Evolutionary conservation across 2,888 invertebrate genomes (phyloP), one percentile per base, ranked within the genome.

Genomic region (Chrysotoxum bicinctum): DNA sequence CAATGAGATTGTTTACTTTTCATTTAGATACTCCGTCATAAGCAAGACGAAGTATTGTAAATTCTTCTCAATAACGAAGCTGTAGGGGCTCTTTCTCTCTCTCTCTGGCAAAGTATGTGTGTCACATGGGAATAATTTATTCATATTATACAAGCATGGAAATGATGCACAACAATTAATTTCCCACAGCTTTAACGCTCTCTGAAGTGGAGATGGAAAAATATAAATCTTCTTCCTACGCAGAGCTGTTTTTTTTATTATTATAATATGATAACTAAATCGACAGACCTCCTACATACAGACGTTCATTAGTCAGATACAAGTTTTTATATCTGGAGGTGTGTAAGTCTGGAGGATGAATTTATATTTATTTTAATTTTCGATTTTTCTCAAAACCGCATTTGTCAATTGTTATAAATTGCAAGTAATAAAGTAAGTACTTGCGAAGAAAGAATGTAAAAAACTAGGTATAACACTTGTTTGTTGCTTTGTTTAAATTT

Each of bases 1-100:
- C 64, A 62, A 56, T 77, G 37, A 35, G 30, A 69, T 58, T 84
- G 84, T 84, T 84, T 84, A 75, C 54, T 80, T 80, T 72, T 84
- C 80, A 80, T 75, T 84, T 68, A 75, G 74, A 79, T 19, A 66
- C 30, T 54, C 26, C 26, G 40, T 21, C 56, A 10, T 23, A 7
- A 56, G 32, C 35, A 56, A 56, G 56, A 32, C 12, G 37, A 40
- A 60, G 60, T 64, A n/a, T n/a, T n/a, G n/a, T n/a, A 45, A 14
- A 64, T 14, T 60, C 14, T 23, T 43, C 14, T 50, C 0, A 30
- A 52, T 52, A 9, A 1, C 26, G 35, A 12, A 56, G 54, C 10
- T 60, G 19, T 19, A 14, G 16, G 16, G 7, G 3, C 26, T 62
- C 23, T 23, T 2, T 43, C 10, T 45, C 30, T 45, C 45, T 64